A percentile compares a stretch with the other conserved stretches of the same genome.
Conservation (phyloP, 2,113 vertebrate genomes). For the Microcebus jonahi region DNA sequence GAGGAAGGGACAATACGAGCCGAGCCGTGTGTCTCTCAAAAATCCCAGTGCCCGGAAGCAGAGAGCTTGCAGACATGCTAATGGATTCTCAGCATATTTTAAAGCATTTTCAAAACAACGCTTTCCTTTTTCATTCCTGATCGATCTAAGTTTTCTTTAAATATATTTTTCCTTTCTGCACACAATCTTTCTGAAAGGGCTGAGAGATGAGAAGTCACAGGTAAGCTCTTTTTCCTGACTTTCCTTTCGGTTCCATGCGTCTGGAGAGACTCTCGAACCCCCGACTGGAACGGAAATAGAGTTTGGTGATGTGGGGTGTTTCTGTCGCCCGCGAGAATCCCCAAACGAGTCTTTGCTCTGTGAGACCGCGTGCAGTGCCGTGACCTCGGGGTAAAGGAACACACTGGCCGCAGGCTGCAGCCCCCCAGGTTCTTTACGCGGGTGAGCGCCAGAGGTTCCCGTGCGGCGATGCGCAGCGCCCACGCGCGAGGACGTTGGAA, state of each 20-base stretch:
- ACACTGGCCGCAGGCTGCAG: fast-evolving
- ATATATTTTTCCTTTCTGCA: neutral
- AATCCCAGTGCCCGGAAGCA: neutral
- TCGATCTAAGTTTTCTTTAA: neutral
- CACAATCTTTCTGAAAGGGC: neutral
- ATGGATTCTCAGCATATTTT: neutral
- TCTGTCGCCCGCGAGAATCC: neutral
- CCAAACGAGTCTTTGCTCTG: neutral
- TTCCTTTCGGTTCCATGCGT: neutral
- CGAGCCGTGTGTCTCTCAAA: neutral
- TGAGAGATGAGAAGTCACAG: neutral
- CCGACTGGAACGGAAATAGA: neutral
- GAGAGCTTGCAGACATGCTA: neutral
- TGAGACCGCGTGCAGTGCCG: neutral
- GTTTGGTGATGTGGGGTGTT: neutral
- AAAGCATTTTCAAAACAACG: neutral
- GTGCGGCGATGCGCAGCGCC: fast-evolving
- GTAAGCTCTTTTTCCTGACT: neutral
- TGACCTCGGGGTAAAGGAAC: neutral
- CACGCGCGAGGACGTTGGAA: neutral
- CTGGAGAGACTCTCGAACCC: neutral
- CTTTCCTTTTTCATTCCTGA: neutral
- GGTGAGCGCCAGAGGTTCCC: neutral
- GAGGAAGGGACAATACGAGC: neutral
- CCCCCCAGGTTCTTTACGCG: neutral